Conservation (phyloP, 2,797 vertebrate genomes). For the Odontamblyopus lacepedii region DNA sequence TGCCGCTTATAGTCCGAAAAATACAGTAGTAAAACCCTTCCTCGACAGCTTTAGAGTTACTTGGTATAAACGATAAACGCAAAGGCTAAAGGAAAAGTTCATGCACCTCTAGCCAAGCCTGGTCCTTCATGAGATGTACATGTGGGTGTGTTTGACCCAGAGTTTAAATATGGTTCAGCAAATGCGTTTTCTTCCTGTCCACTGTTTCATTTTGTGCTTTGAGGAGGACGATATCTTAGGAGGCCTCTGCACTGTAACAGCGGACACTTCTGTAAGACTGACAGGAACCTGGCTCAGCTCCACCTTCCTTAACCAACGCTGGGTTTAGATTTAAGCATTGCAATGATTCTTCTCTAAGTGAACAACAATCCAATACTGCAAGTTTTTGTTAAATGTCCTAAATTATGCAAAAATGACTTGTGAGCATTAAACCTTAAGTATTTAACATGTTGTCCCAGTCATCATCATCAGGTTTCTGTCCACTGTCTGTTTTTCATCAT, state of each 20-base stretch:
- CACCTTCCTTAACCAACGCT: no score
- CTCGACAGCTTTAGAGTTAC: not conserved
- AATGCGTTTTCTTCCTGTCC: not conserved
- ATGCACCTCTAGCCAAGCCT: not conserved
- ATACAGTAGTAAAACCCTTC: not conserved
- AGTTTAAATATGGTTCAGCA: slow-evolving; percentile 3
- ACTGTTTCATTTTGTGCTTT: not conserved
- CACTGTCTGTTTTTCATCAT: no score
- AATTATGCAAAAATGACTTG: no score
- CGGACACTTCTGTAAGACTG: no score
- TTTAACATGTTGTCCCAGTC: no score
- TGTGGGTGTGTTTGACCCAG: slow-evolving; percentile 1
- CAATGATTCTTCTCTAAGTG: not conserved
- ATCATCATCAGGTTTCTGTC: no score
- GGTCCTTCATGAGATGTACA: not conserved
- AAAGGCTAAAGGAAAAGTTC: not conserved
- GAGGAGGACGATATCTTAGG: not conserved
- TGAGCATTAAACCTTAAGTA: no score
- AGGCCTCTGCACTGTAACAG: no score
- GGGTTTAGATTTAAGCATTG: not conserved
- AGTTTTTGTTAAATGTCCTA: no score
- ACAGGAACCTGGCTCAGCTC: no score
- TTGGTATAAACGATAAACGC: not conserved
- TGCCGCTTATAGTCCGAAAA: no score
- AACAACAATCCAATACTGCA: no score